Base-by-base conservation (phyloP, 2,888 invertebrate species). In the Acanthosoma haemorrhoidale region DNA sequence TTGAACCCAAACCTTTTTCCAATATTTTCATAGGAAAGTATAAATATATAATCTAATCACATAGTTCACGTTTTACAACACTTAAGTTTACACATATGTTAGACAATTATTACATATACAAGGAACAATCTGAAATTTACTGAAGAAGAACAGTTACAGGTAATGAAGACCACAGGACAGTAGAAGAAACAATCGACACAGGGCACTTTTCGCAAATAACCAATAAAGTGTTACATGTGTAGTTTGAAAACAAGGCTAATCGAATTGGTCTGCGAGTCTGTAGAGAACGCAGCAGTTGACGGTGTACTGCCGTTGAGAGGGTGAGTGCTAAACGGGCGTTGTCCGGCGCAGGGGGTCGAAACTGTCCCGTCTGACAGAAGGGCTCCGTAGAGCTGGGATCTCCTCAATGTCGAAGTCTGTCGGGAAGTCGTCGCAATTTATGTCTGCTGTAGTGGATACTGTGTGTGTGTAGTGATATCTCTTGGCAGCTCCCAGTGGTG, bases 401-500 rank as follows among this genome's bases (percentile, higher is more conserved):
- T 84, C 84, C 38, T 87, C 88, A 69, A 86, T 82, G 76, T 88
- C 87, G 77, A 88, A 84, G 76, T 89, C 89, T 73, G 86, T 85
- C 61, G 84, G 83, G 67, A 86, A 85, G 74, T 81, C 82, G 73
- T 86, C 87, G 41, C 85, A 75, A 73, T 80, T 81, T 36, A 84
- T 82, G 75, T 85, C 85, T 16, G 84, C 85, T 29, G 88, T 87
- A 39, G 87, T 87, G 70, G 84, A 88, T 73, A 89, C 82, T 74
- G 89, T 89, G 76, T 88, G 85, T n/a, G n/a, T 2, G 87, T 86
- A 71, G 88, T 89, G 29, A 87, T 84, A 73, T 89, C 88, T 36
- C 88, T 84, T 2, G 83, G 82, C 74, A 83, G 80, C 71, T 78
- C 78, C 75, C 79, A 76, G 16, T 77, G 74, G 73, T 77, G 39